Conservation (phyloP, 2,888 invertebrate genomes). For the Lapara coniferarum region DNA sequence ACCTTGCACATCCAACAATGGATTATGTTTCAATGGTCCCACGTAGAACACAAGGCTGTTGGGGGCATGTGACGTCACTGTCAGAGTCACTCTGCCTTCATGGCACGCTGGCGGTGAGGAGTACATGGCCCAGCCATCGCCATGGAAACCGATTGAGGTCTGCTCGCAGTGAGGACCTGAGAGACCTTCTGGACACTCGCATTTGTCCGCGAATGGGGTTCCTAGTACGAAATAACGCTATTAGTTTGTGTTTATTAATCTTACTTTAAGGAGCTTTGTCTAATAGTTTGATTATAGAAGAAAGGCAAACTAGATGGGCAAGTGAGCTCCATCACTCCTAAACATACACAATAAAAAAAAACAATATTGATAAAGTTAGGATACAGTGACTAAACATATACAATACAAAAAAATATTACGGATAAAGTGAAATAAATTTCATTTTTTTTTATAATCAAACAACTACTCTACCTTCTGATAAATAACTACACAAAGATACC, state of each 20-base stretch:
- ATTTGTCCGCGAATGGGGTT: conserved; percentile 85
- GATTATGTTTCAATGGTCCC: conserved; percentile 90
- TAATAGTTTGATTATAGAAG: not conserved
- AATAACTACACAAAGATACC: no score
- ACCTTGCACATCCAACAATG: conserved; percentile 86
- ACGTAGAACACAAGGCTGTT: conserved; percentile 95
- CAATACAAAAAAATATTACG: no score
- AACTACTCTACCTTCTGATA: no score
- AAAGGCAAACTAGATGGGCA: no score
- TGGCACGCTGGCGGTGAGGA: conserved; percentile 93
- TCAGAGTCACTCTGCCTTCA: conserved; percentile 91
- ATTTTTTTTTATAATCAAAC: no score
- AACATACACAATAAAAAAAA: no score
- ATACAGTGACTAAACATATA: no score
- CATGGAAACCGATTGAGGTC: conserved; percentile 92
- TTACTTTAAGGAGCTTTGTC: no score
- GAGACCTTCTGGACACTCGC: conserved; percentile 91
- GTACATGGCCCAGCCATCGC: conserved; percentile 97
- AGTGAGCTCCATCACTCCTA: no score
- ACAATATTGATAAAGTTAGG: no score
- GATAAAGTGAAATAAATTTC: no score
- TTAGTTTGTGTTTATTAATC: not conserved
- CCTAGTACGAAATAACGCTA: conserved; percentile 55
- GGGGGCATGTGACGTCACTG: conserved; percentile 89
- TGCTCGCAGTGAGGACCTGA: conserved; percentile 96